Evolutionary conservation across 1,140 invertebrate genomes (phyloP).

Genomic region (Pachyrhynchus sulphureomaculatus): DNA sequence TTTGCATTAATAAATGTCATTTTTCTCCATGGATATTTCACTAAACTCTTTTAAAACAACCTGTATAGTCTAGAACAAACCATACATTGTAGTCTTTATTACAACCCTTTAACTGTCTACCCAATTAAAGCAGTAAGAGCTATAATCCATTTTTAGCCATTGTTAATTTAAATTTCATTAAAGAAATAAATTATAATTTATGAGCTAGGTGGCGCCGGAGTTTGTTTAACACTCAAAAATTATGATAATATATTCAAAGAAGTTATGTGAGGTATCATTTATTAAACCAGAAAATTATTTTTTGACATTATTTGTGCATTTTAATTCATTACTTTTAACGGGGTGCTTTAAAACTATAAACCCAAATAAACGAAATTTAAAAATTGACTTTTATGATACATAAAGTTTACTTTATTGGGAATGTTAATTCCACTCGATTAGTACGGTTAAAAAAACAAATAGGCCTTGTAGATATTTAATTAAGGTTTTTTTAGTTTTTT

Average conservation of each 20-base stretch:
- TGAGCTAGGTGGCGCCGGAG: constrained; percentile 21
- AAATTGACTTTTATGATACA: constrained; percentile 21
- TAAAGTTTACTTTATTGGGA: constrained; percentile 8
- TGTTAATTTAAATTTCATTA: constrained; percentile 15
- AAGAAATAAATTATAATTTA: constrained; percentile 28
- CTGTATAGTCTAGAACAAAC: too few species aligned
- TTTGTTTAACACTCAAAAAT: constrained; percentile 29
- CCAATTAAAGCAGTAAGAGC: not conserved
- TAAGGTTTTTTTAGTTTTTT: too few species aligned
- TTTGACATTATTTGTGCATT: constrained; percentile 29
- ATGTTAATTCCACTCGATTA: too few species aligned
- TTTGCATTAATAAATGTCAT: too few species aligned
- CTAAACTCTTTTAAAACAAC: too few species aligned
- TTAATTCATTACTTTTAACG: constrained; percentile 23
- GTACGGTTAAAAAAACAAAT: too few species aligned
- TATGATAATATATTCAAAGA: constrained; percentile 31
- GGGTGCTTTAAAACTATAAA: constrained; percentile 17
- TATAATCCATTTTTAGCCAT: constrained; percentile 1
- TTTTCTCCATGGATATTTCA: too few species aligned
- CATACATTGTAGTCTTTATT: not conserved
- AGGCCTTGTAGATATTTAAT: too few species aligned
- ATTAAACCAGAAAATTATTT: constrained; percentile 27
- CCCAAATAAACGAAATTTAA: constrained; percentile 14
- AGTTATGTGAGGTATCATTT: constrained; percentile 27
- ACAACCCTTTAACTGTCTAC: not conserved